phyloP scores from a whole-genome alignment of 2,797 vertebrate genomes.

The Protosalanx chinensis region DNA sequence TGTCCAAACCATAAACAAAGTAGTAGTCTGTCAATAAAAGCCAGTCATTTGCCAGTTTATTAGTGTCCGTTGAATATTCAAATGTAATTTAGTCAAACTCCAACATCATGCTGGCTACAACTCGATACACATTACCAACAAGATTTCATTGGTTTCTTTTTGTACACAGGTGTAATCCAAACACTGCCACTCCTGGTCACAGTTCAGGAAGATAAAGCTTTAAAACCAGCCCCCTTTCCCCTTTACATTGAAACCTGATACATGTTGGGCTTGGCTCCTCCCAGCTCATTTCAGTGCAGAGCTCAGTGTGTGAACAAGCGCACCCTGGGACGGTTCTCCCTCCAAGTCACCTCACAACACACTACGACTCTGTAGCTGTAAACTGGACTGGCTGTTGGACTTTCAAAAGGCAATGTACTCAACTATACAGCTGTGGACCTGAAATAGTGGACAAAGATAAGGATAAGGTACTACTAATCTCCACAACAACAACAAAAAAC shows the following conservation, averaged over 20 bases:
- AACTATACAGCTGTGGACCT: constrained; percentile 49
- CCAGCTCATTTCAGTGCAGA: constrained; percentile 48
- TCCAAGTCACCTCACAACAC: constrained; percentile 37
- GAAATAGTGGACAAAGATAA: constrained; percentile 61
- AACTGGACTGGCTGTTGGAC: constrained; percentile 59
- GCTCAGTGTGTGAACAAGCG: constrained; percentile 72
- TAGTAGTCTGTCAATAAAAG: too few species aligned
- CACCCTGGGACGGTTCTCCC: constrained; percentile 66
- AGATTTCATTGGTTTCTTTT: background rate
- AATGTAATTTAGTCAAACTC: too few species aligned
- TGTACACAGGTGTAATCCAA: constrained; percentile 54
- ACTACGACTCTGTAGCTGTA: constrained; percentile 47
- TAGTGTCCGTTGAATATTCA: too few species aligned
- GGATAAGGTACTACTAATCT: constrained; percentile 42
- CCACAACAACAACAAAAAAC: constrained; percentile 58
- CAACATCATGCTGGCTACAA: too few species aligned
- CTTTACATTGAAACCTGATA: constrained; percentile 62
- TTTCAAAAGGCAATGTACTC: constrained; percentile 43
- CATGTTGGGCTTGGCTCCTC: constrained; percentile 66
- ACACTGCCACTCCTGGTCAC: constrained; percentile 55
- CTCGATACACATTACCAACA: too few species aligned
- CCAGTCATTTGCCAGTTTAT: too few species aligned
- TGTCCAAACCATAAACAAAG: too few species aligned
- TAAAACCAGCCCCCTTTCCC: constrained; percentile 41
- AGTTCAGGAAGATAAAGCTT: constrained; percentile 58